Conservation (phyloP, 2,797 vertebrate genomes). For the Manis pentadactyla region DNA sequence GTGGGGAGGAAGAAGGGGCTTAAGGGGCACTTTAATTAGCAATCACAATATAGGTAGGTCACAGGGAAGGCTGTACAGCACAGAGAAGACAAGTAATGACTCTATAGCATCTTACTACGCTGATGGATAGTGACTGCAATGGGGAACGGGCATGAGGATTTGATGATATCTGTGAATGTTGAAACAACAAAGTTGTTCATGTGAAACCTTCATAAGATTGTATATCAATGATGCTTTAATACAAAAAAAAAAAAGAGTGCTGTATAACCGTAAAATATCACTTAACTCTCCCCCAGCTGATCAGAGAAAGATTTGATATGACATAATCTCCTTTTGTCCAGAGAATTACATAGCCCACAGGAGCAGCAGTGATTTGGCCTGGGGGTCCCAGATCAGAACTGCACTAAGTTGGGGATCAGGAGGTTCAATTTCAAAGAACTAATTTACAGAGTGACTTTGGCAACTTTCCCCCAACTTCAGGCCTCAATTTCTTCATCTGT, state of each 20-base stretch:
- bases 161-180: no score
- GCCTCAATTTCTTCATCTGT: background rate
- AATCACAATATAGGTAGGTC: no score
- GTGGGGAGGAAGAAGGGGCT: no score
- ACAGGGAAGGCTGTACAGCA: no score
- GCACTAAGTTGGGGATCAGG: background rate
- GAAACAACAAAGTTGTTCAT: no score
- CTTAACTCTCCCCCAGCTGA: background rate
- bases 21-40: no score
- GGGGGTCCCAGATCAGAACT: background rate
- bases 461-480: background rate
- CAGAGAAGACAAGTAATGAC: no score
- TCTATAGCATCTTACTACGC: no score
- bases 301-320: conserved; percentile 1
- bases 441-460: conserved; percentile 9
- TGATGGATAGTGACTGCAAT: no score
- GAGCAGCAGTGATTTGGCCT: background rate
- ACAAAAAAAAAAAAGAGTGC: background rate
- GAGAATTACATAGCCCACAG: background rate
- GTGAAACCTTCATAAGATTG: no score
- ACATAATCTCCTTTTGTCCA: background rate
- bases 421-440: conserved; percentile 29
- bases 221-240: no score
- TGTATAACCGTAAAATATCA: background rate
- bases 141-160: no score